Evolutionary conservation across 2,797 vertebrate genomes (phyloP).

Genomic region (Ctenopoma kingsleyae): DNA sequence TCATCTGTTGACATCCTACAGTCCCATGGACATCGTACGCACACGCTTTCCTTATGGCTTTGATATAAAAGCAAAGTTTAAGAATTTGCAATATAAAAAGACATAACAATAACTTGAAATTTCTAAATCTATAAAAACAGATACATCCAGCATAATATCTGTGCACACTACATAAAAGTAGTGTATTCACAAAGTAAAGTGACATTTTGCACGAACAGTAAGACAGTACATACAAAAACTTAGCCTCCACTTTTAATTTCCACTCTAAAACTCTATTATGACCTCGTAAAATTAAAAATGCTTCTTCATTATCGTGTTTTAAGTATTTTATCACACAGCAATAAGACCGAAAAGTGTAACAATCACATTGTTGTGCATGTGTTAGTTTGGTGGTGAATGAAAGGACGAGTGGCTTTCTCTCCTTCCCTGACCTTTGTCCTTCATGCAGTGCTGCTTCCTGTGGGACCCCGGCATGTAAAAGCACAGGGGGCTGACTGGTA

Average conservation of each 20-base stretch:
- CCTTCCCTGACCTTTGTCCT: conserved; percentile 80
- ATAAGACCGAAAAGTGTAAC: conserved; percentile 4
- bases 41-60: not conserved
- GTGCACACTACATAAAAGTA: not conserved
- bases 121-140: not conserved
- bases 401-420: conserved; percentile 69
- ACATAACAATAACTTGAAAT: not conserved
- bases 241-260: not conserved
- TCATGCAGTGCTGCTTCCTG: conserved; percentile 81
- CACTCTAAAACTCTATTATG: not conserved
- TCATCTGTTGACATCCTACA: conserved; percentile 52
- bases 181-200: not conserved
- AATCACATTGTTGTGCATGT: conserved; percentile 24
- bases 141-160: not conserved
- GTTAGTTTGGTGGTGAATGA: conserved; percentile 55
- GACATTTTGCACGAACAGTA: not conserved
- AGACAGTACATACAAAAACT: not conserved
- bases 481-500: conserved; percentile 68
- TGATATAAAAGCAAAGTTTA: not conserved
- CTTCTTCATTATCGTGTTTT: not conserved
- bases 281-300: not conserved
- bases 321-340: conserved; percentile 15
- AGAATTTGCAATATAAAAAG: not conserved
- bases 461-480: conserved; percentile 78
- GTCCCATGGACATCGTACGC: not conserved